These are phyloP conservation scores for Tachysurus vachellii DNA, from an alignment of 2,113 vertebrate species.

Conservation along the genomic window DNA sequence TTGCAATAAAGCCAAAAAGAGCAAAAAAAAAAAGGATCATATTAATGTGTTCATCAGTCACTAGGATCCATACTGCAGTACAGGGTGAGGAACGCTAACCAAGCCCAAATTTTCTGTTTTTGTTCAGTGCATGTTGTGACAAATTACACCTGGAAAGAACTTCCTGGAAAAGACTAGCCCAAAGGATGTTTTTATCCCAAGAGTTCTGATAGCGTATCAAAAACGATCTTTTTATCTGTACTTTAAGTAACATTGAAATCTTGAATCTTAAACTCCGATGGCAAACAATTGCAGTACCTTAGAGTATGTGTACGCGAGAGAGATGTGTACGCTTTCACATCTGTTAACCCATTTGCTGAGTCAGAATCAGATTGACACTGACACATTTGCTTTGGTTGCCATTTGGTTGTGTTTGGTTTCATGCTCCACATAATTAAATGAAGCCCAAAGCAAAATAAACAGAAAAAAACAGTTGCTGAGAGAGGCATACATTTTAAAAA, in stretches of 20 bases:
- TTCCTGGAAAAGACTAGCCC: background rate
- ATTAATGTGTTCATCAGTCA: background rate
- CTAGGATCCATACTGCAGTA: background rate
- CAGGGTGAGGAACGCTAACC: background rate
- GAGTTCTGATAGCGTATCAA: background rate
- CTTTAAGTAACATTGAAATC: background rate
- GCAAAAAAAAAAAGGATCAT: background rate
- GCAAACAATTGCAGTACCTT: background rate
- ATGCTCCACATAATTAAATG: background rate
- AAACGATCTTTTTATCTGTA: too few relatives aligned
- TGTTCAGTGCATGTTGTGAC: conserved; percentile 3
- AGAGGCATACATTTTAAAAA: background rate
- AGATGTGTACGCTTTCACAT: background rate
- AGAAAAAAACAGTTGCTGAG: background rate
- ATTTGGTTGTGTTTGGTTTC: background rate
- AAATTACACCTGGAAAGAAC: background rate
- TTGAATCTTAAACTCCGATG: background rate
- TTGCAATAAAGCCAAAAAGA: background rate
- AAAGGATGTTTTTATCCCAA: background rate
- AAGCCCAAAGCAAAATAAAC: background rate
- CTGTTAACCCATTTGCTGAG: background rate
- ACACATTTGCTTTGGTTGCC: background rate
- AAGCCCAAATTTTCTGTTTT: background rate
- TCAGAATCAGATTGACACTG: background rate
- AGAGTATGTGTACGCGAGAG: too few relatives aligned